A percentile compares a stretch with the other conserved stretches of the same genome.
These are phyloP conservation scores for Zaprionus taronus DNA, from an alignment of 1,140 invertebrate genomes.

Conservation along the genomic window DNA sequence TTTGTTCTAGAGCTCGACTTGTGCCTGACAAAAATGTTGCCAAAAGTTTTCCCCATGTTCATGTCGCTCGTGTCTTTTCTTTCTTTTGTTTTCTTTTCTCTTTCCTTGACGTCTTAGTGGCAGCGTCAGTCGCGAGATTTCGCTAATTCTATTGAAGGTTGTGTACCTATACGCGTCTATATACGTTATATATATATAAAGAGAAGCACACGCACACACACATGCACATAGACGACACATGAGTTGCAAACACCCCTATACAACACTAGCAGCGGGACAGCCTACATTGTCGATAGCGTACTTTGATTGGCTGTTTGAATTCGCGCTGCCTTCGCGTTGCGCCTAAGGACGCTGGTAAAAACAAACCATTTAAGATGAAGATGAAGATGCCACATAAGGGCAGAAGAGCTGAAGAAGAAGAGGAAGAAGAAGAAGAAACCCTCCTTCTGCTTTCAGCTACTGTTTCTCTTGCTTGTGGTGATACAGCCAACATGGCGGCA, in stretches of 20 bases:
- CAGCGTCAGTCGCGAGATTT: conserved; percentile 20
- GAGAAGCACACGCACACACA: background rate
- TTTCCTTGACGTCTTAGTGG: background rate
- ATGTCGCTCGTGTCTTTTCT: conserved; percentile 13
- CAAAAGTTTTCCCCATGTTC: conserved; percentile 30
- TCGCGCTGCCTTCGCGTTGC: conserved; percentile 50
- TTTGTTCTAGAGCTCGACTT: too few relatives aligned
- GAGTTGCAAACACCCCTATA: conserved; percentile 16
- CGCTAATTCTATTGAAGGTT: conserved; percentile 9
- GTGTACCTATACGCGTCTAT: background rate
- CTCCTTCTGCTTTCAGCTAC: background rate
- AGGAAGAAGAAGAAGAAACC: background rate
- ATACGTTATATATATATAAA: background rate
- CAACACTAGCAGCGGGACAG: conserved; percentile 15
- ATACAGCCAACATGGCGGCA: background rate
- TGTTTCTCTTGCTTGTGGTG: background rate
- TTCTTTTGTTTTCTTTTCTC: conserved; percentile 28
- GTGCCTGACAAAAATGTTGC: conserved; percentile 25
- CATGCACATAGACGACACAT: conserved; percentile 6
- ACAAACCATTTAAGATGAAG: conserved; percentile 9
- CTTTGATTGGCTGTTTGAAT: conserved; percentile 59
- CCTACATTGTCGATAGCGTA: conserved; percentile 44
- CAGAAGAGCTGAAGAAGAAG: too few relatives aligned
- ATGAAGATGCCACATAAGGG: conserved; percentile 16
- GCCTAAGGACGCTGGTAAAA: conserved; percentile 17